Percentiles rank a stretch among this genome's conserved stretches.
Conservation (phyloP, 2,888 invertebrate genomes). For the Megalurothrips usitatus region DNA sequence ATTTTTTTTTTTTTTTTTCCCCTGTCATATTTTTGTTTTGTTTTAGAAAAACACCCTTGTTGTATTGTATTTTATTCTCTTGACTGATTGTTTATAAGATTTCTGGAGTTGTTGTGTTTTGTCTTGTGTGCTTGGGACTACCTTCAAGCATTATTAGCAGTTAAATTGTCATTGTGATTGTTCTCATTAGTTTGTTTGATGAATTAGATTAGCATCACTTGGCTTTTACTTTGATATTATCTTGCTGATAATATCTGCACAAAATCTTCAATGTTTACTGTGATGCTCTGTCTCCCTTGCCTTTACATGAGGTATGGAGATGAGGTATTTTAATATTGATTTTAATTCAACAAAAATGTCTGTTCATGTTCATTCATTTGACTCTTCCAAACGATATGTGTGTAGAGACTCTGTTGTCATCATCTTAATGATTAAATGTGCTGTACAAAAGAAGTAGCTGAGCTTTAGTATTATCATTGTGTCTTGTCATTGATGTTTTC, state of each 20-base stretch:
- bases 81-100: constrained; percentile 25
- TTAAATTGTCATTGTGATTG: neutral
- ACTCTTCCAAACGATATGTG: too few relatives aligned
- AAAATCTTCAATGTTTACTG: too few relatives aligned
- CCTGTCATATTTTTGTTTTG: neutral
- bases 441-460: too few relatives aligned
- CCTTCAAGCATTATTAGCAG: neutral
- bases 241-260: neutral
- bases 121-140: neutral
- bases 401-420: too few relatives aligned
- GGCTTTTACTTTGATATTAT: neutral
- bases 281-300: too few relatives aligned
- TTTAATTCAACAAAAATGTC: too few relatives aligned
- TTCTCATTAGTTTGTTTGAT: neutral
- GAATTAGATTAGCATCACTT: neutral
- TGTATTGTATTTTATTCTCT: constrained; percentile 2
- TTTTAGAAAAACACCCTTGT: too few relatives aligned
- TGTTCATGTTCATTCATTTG: too few relatives aligned
- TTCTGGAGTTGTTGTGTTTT: neutral
- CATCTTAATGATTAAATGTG: too few relatives aligned
- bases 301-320: too few relatives aligned
- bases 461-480: neutral
- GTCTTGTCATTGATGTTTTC: too few relatives aligned
- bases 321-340: too few relatives aligned
- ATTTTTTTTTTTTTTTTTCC: neutral